Evolutionary conservation across 2,797 vertebrate species (phyloP), one percentile per base, ranked within the genome.

Genomic region (Alosa sapidissima): DNA sequence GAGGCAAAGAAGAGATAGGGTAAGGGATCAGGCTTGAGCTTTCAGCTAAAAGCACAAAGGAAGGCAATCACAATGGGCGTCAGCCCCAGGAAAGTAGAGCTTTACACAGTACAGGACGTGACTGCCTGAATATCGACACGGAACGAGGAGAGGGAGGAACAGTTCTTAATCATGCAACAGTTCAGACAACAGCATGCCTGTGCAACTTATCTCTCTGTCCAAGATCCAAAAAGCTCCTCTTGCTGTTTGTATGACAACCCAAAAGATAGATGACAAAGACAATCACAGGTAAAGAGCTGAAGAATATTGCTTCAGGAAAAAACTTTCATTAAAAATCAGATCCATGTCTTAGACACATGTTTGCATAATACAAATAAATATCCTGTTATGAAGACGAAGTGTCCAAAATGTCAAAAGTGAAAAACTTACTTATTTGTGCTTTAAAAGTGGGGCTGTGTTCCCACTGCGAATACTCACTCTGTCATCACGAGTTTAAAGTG

Each of bases 141-240:
- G 16, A 16, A 1, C 1, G 41, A 78, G 72, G 41, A 5, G 45
- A 19, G 65, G 33, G 33, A 19, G 72, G 72, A 47, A 47, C 14
- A 47, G 36, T 41, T 47, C 41, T 45, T 14, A 8, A 45, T 78
- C 72, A 78, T 78, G 72, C 72, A 78, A 45, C 72, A 47, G 72
- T 45, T 47, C 33, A 36, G 36, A 78, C 72, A 19, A 78, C 3
- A 78, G 36, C 72, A 78, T 78, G 72, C 72, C 41, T 45, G 19
- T 47, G 16, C 41, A 45, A 78, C 72, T 78, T 78, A 78, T 78
- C 72, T 72, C 54, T 78, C 58, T 78, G 72, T 78, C 72, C 72
- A 16, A 78, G 72, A 78, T 45, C 36, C 72, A 19, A 19, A 5
- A 75, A 14, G 36, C 68, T 75, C 33, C 36, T 36, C 36, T 45